A percentile compares a stretch with the other conserved stretches of the same genome.
Conservation (phyloP, 2,888 invertebrate genomes). For the Pterostichus madidus region DNA sequence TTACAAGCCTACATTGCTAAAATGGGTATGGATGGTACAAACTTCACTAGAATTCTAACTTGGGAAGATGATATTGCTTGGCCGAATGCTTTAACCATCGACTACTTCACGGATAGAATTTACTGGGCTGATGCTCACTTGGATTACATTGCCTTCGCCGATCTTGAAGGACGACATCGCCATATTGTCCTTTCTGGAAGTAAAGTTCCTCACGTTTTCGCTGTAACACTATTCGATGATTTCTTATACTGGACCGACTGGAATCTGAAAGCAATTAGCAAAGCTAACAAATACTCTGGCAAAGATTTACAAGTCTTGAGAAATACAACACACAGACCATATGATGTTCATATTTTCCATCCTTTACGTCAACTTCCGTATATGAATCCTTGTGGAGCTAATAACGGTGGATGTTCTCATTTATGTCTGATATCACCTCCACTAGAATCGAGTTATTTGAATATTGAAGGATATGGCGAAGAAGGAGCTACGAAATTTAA, state of each 20-base stretch:
- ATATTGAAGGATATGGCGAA: constrained; percentile 88
- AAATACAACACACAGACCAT: constrained; percentile 96
- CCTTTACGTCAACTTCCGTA: constrained; percentile 91
- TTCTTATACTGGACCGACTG: constrained; percentile 98
- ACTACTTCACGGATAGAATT: constrained; percentile 96
- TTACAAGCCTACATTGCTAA: constrained; percentile 97
- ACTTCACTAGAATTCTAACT: constrained; percentile 91
- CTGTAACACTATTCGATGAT: constrained; percentile 95
- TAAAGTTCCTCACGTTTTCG: constrained; percentile 96
- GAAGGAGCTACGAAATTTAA: constrained; percentile 88
- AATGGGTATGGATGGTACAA: constrained; percentile 97
- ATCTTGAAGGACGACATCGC: constrained; percentile 93
- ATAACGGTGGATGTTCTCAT: constrained; percentile 98
- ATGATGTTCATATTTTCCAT: constrained; percentile 95
- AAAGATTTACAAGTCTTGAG: constrained; percentile 86
- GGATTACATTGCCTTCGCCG: constrained; percentile 97
- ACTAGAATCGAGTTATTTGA: constrained; percentile 86
- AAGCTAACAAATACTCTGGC: constrained; percentile 95
- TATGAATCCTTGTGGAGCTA: constrained; percentile 92
- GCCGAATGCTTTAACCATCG: constrained; percentile 98
- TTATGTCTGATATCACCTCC: constrained; percentile 94
- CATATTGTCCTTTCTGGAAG: constrained; percentile 89
- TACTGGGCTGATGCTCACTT: constrained; percentile 99
- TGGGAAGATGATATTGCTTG: constrained; percentile 98
- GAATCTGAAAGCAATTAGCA: constrained; percentile 95